Conservation (phyloP, 2,888 invertebrate genomes). For the Amorpha juglandis region DNA sequence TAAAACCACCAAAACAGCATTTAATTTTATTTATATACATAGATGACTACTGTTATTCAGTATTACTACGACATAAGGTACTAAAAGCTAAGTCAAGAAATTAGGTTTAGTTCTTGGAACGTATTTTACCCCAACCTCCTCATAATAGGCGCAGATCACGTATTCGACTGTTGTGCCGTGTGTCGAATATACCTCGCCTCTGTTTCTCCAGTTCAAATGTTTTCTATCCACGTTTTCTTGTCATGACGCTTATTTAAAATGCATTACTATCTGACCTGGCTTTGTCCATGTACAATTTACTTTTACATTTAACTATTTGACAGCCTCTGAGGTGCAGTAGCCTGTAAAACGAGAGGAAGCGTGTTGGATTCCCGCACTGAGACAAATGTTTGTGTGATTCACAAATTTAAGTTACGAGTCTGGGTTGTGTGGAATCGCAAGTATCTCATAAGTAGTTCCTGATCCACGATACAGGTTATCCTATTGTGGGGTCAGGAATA, state of each 20-base stretch:
- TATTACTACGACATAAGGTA: background rate
- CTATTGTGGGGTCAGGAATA: too few species aligned
- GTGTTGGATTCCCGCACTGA: too few species aligned
- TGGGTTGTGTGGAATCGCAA: too few species aligned
- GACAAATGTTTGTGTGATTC: too few species aligned
- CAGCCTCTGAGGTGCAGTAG: too few species aligned
- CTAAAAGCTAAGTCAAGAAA: background rate
- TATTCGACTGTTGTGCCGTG: constrained; percentile 11
- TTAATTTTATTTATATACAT: too few species aligned
- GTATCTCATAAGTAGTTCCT: too few species aligned
- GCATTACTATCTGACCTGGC: background rate
- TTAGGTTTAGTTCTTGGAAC: background rate
- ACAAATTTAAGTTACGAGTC: too few species aligned
- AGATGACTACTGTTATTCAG: background rate
- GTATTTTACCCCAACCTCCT: constrained; percentile 8
- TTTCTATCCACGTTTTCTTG: background rate
- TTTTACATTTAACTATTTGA: background rate
- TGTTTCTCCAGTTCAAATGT: background rate
- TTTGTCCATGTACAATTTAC: background rate
- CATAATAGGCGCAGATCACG: constrained; percentile 7
- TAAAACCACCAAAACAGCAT: too few species aligned
- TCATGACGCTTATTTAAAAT: constrained; percentile 8
- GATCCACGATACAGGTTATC: too few species aligned
- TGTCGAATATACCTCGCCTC: constrained; percentile 9
- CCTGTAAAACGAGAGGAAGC: too few species aligned